phyloP scores from a whole-genome alignment of 2,888 invertebrate species.

The Odiellus spinosus region DNA sequence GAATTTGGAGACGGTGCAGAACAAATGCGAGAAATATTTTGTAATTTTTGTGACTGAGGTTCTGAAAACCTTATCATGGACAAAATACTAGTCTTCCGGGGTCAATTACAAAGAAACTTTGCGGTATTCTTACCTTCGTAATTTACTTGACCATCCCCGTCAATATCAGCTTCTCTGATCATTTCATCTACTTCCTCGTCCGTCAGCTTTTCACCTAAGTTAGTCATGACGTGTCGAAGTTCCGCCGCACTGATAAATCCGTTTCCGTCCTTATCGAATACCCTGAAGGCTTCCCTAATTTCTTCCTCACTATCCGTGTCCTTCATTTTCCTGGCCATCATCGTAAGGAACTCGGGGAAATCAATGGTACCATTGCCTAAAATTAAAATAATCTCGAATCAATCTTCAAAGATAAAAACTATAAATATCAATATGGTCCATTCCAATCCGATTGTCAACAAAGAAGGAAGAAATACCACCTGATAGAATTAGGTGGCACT shows the following conservation, averaged over 20 bases:
- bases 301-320: conserved; percentile 98
- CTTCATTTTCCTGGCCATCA: conserved; percentile 99
- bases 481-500: no score
- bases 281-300: conserved; percentile 94
- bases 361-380: conserved; percentile 98
- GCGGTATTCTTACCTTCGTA: conserved; percentile 84
- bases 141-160: conserved; percentile 97
- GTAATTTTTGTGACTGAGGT: no score
- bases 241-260: conserved; percentile 98
- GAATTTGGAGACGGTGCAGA: no score
- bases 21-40: no score
- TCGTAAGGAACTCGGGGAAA: conserved; percentile 98
- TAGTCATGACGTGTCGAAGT: conserved; percentile 98
- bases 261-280: conserved; percentile 98
- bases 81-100: no score
- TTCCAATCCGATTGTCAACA: no score
- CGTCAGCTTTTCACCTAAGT: conserved; percentile 96
- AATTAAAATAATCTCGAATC: conserved; percentile 22
- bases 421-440: no score
- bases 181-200: conserved; percentile 99
- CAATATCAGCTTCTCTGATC: conserved; percentile 97
- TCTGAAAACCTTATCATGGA: no score
- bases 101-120: no score
- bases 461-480: no score
- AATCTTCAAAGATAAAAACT: no score